phyloP scores from a whole-genome alignment of 2,888 invertebrate genomes.

The Drosophila mercatorum region DNA sequence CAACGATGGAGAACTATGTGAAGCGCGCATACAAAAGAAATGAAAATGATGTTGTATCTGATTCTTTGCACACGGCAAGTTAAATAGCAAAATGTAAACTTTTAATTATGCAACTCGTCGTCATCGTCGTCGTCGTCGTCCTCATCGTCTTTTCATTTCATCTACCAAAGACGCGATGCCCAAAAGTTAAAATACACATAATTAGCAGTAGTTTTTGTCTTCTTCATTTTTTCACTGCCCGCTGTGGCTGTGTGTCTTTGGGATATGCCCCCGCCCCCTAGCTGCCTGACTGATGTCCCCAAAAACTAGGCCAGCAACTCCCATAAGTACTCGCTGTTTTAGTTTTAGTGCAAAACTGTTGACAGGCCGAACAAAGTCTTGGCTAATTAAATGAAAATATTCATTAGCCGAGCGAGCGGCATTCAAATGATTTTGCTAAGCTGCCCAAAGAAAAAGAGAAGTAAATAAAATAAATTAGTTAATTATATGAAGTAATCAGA shows the following conservation, averaged over 20 bases:
- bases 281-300: constrained; percentile 15
- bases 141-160: constrained; percentile 40
- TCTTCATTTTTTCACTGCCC: constrained; percentile 53
- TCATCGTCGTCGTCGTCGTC: constrained; percentile 25
- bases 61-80: constrained; percentile 72
- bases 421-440: constrained; percentile 16
- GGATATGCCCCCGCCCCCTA: constrained; percentile 26
- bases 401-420: constrained; percentile 37
- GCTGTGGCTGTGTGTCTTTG: constrained; percentile 44
- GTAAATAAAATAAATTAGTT: background rate
- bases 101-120: constrained; percentile 78
- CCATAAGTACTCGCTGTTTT: constrained; percentile 54
- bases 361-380: constrained; percentile 32
- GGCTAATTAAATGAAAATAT: constrained; percentile 74
- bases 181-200: constrained; percentile 79
- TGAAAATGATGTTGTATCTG: constrained; percentile 57
- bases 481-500: background rate
- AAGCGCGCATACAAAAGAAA: constrained; percentile 35
- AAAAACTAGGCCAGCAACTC: constrained; percentile 60
- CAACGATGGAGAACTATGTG: constrained; percentile 22
- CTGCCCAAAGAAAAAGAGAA: background rate
- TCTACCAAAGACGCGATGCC: constrained; percentile 54
- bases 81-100: constrained; percentile 78
- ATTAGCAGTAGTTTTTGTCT: constrained; percentile 73
- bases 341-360: constrained; percentile 52